Percentiles rank a stretch among this genome's conserved stretches.
Evolutionary conservation across 2,113 vertebrate species (phyloP).

Genomic region (Girardinichthys multiradiatus): DNA sequence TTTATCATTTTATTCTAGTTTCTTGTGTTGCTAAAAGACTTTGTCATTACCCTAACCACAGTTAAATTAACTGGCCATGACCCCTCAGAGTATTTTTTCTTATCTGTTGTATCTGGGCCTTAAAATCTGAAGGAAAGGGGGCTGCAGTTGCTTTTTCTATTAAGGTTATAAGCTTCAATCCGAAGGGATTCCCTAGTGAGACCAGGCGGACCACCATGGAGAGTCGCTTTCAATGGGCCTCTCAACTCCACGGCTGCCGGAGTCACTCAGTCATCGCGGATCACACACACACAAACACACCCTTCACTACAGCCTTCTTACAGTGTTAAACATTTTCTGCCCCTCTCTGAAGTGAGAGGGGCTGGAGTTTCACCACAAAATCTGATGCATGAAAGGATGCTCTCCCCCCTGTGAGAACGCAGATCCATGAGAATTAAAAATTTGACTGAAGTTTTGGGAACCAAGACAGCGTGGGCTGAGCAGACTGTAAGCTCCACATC

Average conservation of each 20-base stretch:
- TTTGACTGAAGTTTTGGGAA: constrained; percentile 10
- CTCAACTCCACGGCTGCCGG: constrained; percentile 73
- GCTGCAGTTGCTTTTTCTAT: constrained; percentile 63
- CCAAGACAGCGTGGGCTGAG: constrained; percentile 4
- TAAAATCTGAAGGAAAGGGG: constrained; percentile 17
- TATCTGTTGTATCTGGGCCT: constrained; percentile 31
- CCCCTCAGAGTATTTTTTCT: constrained; percentile 12
- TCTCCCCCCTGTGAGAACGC: constrained; percentile 29
- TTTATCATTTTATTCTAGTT: background rate
- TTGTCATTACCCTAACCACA: constrained; percentile 2
- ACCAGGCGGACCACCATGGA: constrained; percentile 78
- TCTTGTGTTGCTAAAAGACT: background rate
- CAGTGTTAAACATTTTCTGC: constrained; percentile 42
- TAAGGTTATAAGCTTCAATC: constrained; percentile 64
- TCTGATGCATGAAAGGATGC: constrained; percentile 66
- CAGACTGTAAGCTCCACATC: constrained; percentile 16
- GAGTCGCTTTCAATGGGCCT: constrained; percentile 63
- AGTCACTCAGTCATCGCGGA: constrained; percentile 72
- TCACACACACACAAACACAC: constrained; percentile 28
- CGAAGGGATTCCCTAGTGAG: constrained; percentile 73
- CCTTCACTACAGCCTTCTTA: constrained; percentile 23
- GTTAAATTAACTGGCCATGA: constrained; percentile 12
- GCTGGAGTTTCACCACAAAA: constrained; percentile 63
- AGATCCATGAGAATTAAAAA: constrained; percentile 24
- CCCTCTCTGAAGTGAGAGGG: constrained; percentile 50